Evolutionary conservation across 2,888 invertebrate species (phyloP), one percentile per base, ranked within the genome.

Genomic region (Lasioglossum calceatum): DNA sequence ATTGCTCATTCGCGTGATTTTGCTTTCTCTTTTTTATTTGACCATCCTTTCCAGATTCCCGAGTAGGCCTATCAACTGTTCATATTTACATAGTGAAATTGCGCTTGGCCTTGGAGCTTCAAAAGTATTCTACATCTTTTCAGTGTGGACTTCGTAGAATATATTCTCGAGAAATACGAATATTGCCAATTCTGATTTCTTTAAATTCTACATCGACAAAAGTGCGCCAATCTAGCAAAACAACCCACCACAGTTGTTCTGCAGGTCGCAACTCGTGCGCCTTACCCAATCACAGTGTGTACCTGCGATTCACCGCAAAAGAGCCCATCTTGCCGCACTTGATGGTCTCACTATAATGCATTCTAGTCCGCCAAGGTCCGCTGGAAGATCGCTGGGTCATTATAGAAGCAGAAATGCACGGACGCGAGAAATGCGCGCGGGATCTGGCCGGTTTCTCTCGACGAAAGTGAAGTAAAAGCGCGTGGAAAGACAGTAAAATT

Each of bases 361-460:
- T 39, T 70, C 39, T 70, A 36, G 70, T 23, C 39, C 36, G 39
- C 39, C 70, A 70, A 42, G 70, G 70, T 39, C 70, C 70, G 39
- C 23, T 70, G 19, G 10, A 39, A 70, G 70, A 70, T 70, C 70
- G 70, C 39, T 36, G 39, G 70, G 70, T 70, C 70, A 70, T 70
- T 70, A 70, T 12, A n/a, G 70, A 39, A 12, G 50, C 74, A 54
- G 39, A 75, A 54, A 36, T 7, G 47, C 61, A 27, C 16, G 32
- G 54, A 54, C 54, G 54, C 61, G 61, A 61, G 27, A 54, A 54
- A 54, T 14, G 27, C 61, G 27, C 74, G 74, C 39, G 23, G 12
- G 39, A 39, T 58, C 39, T 19, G 67, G 67, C 36, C 32, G 19
- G 67, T 67, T 67, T 67, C 67, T 67, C 67, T 19, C 19, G 36